Percentiles rank a stretch among this genome's conserved stretches.
These are phyloP conservation scores for Pachymerium ferrugineum DNA, from an alignment of 2,888 invertebrate genomes.

Conservation along the genomic window DNA sequence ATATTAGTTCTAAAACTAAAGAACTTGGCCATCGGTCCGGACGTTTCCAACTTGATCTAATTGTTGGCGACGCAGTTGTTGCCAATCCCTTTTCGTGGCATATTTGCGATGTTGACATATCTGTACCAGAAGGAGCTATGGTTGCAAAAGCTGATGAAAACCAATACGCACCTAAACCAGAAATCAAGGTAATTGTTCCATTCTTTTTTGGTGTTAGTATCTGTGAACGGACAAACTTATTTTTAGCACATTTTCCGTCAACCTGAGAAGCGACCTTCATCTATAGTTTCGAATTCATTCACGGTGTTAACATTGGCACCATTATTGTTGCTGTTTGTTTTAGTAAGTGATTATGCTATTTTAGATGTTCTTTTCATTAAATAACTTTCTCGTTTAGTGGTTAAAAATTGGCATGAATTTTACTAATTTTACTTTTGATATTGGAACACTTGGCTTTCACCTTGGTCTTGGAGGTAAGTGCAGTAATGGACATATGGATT, in stretches of 20 bases:
- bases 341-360: slow-evolving; percentile 51
- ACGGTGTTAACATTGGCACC: slow-evolving; percentile 76
- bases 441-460: slow-evolving; percentile 85
- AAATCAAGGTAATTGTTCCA: slow-evolving; percentile 54
- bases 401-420: slow-evolving; percentile 78
- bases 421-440: slow-evolving; percentile 67
- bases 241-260: slow-evolving; percentile 74
- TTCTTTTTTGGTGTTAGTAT: not conserved
- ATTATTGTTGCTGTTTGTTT: slow-evolving; percentile 68
- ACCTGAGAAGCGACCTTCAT: slow-evolving; percentile 86
- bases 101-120: slow-evolving; percentile 69
- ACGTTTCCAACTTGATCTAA: slow-evolving; percentile 70
- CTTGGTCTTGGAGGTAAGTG: slow-evolving; percentile 73
- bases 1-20: slow-evolving; percentile 69
- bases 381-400: slow-evolving; percentile 58
- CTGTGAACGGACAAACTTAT: slow-evolving; percentile 2
- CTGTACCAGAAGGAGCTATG: slow-evolving; percentile 55
- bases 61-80: slow-evolving; percentile 85
- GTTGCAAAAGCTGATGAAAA: slow-evolving; percentile 38
- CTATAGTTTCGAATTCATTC: slow-evolving; percentile 81
- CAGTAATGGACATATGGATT: too few species aligned
- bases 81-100: slow-evolving; percentile 85
- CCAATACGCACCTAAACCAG: slow-evolving; percentile 54
- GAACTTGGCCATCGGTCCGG: slow-evolving; percentile 74
- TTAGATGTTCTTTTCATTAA: not conserved